phyloP scores from a whole-genome alignment of 2,888 invertebrate genomes.

The Epistrophella euchroma region DNA sequence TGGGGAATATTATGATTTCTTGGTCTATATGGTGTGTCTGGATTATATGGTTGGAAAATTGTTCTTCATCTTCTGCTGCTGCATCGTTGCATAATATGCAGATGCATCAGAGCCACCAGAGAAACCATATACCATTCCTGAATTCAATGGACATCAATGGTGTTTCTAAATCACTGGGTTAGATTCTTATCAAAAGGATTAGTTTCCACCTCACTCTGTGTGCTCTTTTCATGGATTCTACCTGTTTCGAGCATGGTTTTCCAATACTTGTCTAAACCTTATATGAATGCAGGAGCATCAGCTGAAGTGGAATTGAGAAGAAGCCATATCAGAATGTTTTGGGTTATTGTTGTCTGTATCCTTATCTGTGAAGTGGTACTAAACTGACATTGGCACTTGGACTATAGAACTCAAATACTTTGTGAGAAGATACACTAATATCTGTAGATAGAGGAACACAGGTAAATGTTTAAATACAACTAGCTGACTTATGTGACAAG shows the following conservation, averaged over 20 bases:
- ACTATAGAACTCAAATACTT: constrained; percentile 24
- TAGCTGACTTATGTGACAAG: constrained; percentile 55
- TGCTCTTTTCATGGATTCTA: constrained; percentile 29
- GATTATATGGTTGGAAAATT: constrained; percentile 32
- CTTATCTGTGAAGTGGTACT: constrained; percentile 57
- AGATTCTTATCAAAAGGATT: constrained; percentile 75
- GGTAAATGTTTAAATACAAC: constrained; percentile 51
- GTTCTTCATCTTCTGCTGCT: constrained; percentile 26
- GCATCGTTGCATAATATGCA: constrained; percentile 66
- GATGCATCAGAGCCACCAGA: background rate
- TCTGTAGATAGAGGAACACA: constrained; percentile 31
- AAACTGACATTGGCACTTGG: constrained; percentile 71
- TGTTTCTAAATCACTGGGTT: constrained; percentile 70
- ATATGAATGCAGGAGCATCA: constrained; percentile 17
- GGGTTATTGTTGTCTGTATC: constrained; percentile 62
- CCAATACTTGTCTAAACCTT: background rate
- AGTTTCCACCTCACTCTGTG: constrained; percentile 48
- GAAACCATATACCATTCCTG: constrained; percentile 43
- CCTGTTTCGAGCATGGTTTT: constrained; percentile 53
- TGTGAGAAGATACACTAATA: constrained; percentile 55
- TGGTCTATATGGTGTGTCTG: background rate
- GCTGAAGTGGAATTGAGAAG: constrained; percentile 8
- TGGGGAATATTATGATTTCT: constrained; percentile 48
- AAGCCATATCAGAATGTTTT: constrained; percentile 64
- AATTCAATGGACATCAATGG: constrained; percentile 53